Evolutionary conservation across 2,113 vertebrate genomes (phyloP), one percentile per base, ranked within the genome.

Genomic region (Epinephelus moara): DNA sequence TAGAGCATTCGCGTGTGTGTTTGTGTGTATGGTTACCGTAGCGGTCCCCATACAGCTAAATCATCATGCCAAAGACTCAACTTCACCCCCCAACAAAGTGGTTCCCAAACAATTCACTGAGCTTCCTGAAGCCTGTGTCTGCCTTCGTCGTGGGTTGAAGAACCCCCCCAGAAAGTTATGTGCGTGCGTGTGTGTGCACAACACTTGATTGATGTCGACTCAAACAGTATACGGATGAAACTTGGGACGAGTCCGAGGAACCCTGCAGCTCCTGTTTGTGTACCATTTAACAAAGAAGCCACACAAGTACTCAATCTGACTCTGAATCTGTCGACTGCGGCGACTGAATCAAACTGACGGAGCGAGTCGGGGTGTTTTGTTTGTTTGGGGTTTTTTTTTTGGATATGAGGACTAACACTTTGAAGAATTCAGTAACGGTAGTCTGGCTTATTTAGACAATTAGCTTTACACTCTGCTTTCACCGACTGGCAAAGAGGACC

Each of bases 41-140:
- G 85, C 92, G 89, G 85, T 79, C 92, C 86, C 90, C 94, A 95
- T 95, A 95, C 95, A 96, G 95, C 95, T 95, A 94, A 93, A 88
- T 91, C 94, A 89, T 93, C 96, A 96, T 95, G 95, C 96, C 95
- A 96, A 96, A 96, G 95, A 96, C 95, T 93, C 87, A 90, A 90
- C 89, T 68, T 42, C 78, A 81, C 73, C 70, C 85, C 53, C 60
- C 27, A 68, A 84, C 75, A 53, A 85, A 89, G 80, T 15, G 77
- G 80, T 76, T 86, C 89, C 86, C 88, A 79, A 91, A 87, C 77
- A 63, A 83, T 88, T 93, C 69, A 77, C 85, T 75, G 80, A 89
- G 91, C 88, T 93, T 93, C 89, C 91, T 85, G 83, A 91, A 91
- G 87, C 89, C 79, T 91, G 92, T 94, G 91, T 93, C 93, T 94